A percentile compares a stretch with the other conserved stretches of the same genome.
These are phyloP conservation scores for Drosophila histrio DNA, from an alignment of 2,888 invertebrate species.

Conservation along the genomic window DNA sequence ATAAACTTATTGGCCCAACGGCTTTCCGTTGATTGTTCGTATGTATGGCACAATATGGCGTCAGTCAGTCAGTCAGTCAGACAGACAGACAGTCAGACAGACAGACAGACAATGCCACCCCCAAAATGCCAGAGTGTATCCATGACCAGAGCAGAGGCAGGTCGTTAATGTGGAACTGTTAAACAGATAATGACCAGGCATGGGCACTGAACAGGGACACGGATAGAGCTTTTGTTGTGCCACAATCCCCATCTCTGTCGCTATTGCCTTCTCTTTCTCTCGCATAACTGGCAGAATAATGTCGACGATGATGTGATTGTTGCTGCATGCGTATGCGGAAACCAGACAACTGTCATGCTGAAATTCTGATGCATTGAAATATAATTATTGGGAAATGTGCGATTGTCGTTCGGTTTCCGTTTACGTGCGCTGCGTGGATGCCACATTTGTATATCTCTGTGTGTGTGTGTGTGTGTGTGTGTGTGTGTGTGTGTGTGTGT, in stretches of 20 bases:
- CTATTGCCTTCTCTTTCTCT: not conserved
- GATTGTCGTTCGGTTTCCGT: conserved; percentile 80
- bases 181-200: conserved; percentile 78
- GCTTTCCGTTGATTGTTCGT: conserved; percentile 66
- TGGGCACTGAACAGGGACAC: conserved; percentile 29
- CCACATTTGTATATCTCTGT: conserved; percentile 8
- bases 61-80: conserved; percentile 20
- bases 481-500: not conserved
- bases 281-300: conserved; percentile 8
- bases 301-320: conserved; percentile 47
- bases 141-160: conserved; percentile 51
- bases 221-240: conserved; percentile 37
- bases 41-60: conserved; percentile 54
- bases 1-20: conserved; percentile 79
- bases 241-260: not conserved
- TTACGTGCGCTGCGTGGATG: conserved; percentile 50
- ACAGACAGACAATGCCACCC: conserved; percentile 2
- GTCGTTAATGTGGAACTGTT: conserved; percentile 79
- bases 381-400: conserved; percentile 83
- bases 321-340: conserved; percentile 66
- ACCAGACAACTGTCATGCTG: conserved; percentile 74
- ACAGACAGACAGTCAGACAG: not conserved
- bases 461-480: not conserved
- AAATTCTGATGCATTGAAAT: conserved; percentile 81
- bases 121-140: conserved; percentile 48